Evolutionary conservation across 2,888 invertebrate species (phyloP), one percentile per base, ranked within the genome.

Genomic region (Tryphoninae sp.): DNA sequence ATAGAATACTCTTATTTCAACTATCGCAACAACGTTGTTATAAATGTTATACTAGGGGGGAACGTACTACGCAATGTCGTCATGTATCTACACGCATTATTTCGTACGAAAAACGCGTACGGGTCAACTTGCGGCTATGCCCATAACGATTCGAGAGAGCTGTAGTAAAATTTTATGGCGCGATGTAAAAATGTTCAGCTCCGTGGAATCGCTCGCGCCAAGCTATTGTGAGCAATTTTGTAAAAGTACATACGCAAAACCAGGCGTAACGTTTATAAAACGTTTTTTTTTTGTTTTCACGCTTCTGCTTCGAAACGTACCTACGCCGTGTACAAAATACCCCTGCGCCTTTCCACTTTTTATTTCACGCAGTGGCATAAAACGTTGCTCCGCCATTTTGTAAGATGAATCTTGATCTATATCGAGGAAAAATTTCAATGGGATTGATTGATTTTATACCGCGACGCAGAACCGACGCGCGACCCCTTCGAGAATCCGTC

Each of bases 161-260:
- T 16, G 19, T 61, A 26, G 61, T 72, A 13, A 51, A 62, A 62
- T 62, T 72, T 51, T 62, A 72, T 62, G 61, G 62, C n/a, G 33
- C 23, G 59, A 59, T 59, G 45, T 45, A 45, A 45, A 45, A 13
- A 45, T 45, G 45, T 45, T 45, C 45, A 13, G 9, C 13, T 45
- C 11, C 45, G 45, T 3, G 13, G 45, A 45, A 2, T 45, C 11
- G 13, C 13, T 45, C 13, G 9, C 45, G 33, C 45, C 45, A 45
- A 13, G 11, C 45, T 13, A 13, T 45, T 13, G 13, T 45, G 13
- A 45, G 45, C 45, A 45, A 45, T 45, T 9, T 45, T 45, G 45
- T 13, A 13, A 45, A 45, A 2, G 45, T 33, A 33, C 45, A 3
- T 45, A 45, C 45, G 13, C 45, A 13, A 45, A 9, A 45, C 45